Conservation (phyloP, 2,113 vertebrate genomes). For the Zosterops borbonicus region DNA sequence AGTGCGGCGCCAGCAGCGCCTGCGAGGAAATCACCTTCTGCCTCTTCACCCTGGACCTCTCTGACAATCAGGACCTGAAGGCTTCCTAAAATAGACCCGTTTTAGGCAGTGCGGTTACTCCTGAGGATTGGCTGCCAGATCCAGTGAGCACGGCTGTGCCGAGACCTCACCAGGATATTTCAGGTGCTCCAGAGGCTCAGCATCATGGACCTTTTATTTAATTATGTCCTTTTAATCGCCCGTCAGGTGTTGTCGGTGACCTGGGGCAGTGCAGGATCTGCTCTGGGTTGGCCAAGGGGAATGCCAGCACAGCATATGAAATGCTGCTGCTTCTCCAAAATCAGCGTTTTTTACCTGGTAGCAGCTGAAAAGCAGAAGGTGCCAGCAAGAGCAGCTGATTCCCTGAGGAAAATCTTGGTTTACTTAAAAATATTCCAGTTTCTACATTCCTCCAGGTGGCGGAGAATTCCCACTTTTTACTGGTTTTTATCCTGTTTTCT, state of each 20-base stretch:
- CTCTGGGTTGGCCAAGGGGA: not conserved
- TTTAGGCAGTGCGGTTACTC: rapidly evolving
- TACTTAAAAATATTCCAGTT: not conserved
- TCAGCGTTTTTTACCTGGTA: not conserved
- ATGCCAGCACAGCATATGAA: rapidly evolving
- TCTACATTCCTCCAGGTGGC: not conserved
- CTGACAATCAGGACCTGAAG: not conserved
- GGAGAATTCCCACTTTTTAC: not conserved
- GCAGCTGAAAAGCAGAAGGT: not conserved
- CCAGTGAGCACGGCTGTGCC: rapidly evolving
- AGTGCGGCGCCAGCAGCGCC: conserved; percentile 73
- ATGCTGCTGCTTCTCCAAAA: not conserved
- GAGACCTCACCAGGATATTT: rapidly evolving
- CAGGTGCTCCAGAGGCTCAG: rapidly evolving
- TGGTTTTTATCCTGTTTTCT: not conserved
- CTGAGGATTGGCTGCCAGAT: rapidly evolving
- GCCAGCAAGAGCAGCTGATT: not conserved
- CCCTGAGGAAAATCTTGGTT: not conserved
- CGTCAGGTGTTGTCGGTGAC: rapidly evolving
- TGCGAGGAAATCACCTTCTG: conserved; percentile 73
- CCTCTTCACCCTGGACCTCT: conserved; percentile 36
- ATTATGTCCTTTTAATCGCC: not conserved
- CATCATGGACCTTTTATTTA: not conserved
- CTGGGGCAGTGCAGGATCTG: not conserved
- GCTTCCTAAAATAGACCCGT: rapidly evolving